Conservation (phyloP, 2,888 invertebrate species). For the Hedychridium roseum region DNA sequence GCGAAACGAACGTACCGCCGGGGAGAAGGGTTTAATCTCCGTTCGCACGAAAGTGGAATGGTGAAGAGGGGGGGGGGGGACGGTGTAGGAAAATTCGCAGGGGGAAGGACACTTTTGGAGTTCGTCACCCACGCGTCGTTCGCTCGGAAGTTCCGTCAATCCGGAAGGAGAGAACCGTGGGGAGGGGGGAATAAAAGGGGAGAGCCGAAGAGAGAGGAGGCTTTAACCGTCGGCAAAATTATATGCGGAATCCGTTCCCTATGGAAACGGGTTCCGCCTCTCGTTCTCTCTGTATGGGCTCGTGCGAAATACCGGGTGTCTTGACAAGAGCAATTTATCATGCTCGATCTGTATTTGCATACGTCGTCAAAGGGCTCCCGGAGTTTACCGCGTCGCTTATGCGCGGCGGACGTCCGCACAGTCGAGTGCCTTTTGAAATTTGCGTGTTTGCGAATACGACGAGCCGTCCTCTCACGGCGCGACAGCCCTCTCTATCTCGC, state of each 20-base stretch:
- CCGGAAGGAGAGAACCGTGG: no score
- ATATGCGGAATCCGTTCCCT: conserved; percentile 52
- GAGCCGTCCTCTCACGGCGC: conserved; percentile 33
- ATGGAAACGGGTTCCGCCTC: conserved; percentile 8
- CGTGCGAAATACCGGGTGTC: conserved; percentile 63
- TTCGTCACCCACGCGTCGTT: no score
- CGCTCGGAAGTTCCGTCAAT: no score
- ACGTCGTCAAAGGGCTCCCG: conserved; percentile 60
- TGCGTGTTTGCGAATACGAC: conserved; percentile 62
- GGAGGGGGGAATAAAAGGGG: no score
- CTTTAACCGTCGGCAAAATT: conserved; percentile 54
- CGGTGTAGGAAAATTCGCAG: background rate
- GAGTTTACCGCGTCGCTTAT: conserved; percentile 55
- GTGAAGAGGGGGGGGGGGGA: background rate
- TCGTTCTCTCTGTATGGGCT: conserved; percentile 50
- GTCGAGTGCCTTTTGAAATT: conserved; percentile 63
- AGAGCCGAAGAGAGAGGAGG: conserved; percentile 10
- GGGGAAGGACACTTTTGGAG: background rate
- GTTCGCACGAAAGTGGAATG: background rate
- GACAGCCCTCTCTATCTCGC: conserved; percentile 9
- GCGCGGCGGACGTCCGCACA: conserved; percentile 60
- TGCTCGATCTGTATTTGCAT: conserved; percentile 64
- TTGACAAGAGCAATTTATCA: conserved; percentile 64
- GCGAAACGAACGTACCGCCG: no score
- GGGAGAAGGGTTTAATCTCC: no score